Conservation (phyloP, 2,888 invertebrate genomes). For the Calameuta idolon region DNA sequence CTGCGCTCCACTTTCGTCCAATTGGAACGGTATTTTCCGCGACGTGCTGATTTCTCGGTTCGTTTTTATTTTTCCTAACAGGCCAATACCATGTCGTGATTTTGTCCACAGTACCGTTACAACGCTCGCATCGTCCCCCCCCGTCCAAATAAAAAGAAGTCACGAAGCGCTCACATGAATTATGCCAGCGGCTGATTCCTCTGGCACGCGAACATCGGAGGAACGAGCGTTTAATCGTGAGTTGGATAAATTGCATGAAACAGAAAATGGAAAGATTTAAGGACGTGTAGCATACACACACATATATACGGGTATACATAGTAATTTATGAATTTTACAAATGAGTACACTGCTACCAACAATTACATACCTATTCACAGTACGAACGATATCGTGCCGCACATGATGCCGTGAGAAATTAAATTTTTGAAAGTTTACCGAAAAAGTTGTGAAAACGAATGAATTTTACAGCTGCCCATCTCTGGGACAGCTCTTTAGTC, state of each 20-base stretch:
- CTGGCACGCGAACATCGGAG: not conserved
- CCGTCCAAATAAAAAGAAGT: not conserved
- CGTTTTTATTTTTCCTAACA: not conserved
- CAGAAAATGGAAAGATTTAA: not conserved
- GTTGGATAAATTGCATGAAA: not conserved
- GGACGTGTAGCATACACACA: not conserved
- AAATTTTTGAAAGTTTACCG: not conserved
- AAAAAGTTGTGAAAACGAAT: not conserved
- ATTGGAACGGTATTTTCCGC: not conserved
- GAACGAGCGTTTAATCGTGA: not conserved
- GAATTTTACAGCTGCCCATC: not conserved
- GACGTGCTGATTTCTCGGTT: not conserved
- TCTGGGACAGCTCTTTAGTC: not conserved
- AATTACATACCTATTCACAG: not conserved
- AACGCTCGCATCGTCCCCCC: not conserved
- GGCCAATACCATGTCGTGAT: not conserved
- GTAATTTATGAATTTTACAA: not conserved
- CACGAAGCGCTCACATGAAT: not conserved
- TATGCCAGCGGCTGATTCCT: not conserved
- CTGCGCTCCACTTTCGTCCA: not conserved
- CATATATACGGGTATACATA: no score
- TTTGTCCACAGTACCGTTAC: not conserved
- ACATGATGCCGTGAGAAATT: not conserved
- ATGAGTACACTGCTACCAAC: not conserved
- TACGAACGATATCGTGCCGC: not conserved